Conservation (phyloP, 1,140 invertebrate genomes). For the Lamellibrachia luymesi region DNA sequence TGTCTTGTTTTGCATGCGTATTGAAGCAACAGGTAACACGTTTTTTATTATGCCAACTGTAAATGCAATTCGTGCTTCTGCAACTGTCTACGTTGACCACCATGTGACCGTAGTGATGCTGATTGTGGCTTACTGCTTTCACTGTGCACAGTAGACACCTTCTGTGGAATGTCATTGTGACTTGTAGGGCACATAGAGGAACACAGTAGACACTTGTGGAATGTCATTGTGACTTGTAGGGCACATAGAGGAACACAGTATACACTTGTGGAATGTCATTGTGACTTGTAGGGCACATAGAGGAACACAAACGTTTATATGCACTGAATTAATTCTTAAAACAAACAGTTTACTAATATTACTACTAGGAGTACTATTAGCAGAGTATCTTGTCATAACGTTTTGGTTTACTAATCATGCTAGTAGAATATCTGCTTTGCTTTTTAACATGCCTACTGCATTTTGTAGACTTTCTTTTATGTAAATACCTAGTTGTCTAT, state of each 20-base stretch:
- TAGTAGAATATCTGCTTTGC: neutral
- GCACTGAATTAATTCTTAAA: neutral
- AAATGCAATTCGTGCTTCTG: neutral
- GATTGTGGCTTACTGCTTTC: neutral
- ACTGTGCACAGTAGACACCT: neutral
- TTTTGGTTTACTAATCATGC: neutral
- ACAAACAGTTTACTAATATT: neutral
- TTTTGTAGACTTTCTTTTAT: neutral
- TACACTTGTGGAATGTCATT: neutral
- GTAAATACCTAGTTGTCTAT: neutral
- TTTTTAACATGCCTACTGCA: conserved; percentile 1
- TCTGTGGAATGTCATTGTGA: neutral
- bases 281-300: neutral
- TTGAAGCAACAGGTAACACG: conserved; percentile 10
- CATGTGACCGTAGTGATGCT: neutral
- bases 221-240: neutral
- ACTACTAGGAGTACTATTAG: neutral
- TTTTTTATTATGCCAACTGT: conserved; percentile 7
- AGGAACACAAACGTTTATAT: neutral
- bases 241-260: neutral
- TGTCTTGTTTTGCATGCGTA: conserved; percentile 14
- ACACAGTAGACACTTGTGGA: neutral
- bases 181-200: neutral
- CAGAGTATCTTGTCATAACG: neutral
- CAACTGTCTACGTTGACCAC: neutral